Evolutionary conservation across 2,113 vertebrate species (phyloP).

Genomic region (Egretta garzetta): DNA sequence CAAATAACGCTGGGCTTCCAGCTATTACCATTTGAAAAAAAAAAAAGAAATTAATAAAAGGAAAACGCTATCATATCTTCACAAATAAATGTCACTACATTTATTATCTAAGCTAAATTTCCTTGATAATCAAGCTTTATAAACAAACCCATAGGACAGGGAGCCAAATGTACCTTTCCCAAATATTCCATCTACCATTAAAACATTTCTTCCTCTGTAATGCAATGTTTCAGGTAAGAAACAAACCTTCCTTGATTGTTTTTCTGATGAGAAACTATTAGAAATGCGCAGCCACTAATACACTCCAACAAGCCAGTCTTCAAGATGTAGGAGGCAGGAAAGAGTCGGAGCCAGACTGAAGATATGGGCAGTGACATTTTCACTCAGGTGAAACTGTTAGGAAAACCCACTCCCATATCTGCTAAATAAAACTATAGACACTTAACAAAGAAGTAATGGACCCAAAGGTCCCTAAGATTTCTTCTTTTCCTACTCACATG

Average conservation of each 20-base stretch:
- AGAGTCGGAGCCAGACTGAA: background rate
- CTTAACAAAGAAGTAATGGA: background rate
- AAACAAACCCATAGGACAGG: background rate
- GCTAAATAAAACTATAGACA: background rate
- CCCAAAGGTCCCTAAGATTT: background rate
- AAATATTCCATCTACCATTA: background rate
- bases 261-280: background rate
- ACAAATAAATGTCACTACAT: background rate
- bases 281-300: background rate
- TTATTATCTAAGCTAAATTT: background rate
- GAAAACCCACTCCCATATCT: background rate
- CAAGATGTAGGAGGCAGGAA: background rate
- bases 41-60: background rate
- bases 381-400: background rate
- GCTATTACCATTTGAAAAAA: background rate
- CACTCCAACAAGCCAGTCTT: background rate
- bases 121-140: background rate
- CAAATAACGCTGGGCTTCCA: background rate
- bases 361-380: accelerated
- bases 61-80: background rate
- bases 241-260: background rate
- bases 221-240: background rate
- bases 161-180: background rate
- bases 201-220: background rate
- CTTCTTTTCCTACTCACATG: background rate